These are phyloP conservation scores for Catonia carolina DNA, from an alignment of 2,888 invertebrate species.

Conservation along the genomic window DNA sequence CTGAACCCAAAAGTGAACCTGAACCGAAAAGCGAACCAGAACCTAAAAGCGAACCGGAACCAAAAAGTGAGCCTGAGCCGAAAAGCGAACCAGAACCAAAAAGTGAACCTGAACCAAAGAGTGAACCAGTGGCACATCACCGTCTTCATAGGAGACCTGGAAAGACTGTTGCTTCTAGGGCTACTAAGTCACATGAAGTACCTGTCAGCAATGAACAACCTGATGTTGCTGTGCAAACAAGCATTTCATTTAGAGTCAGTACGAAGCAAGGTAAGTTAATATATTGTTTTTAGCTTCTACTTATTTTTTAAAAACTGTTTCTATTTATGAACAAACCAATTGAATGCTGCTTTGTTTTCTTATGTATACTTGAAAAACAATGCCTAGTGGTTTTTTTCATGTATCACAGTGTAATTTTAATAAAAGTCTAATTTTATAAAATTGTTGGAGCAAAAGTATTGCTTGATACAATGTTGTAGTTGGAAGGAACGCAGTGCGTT, in stretches of 20 bases:
- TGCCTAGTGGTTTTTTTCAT: no score
- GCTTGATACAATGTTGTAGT: no score
- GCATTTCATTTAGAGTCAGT: constrained; percentile 38
- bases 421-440: no score
- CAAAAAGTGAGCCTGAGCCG: constrained; percentile 44
- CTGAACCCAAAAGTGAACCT: constrained; percentile 36
- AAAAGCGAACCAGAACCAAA: constrained; percentile 44
- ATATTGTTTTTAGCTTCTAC: no score
- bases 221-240: constrained; percentile 35
- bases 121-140: constrained; percentile 36
- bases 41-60: constrained; percentile 43
- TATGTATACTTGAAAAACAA: no score
- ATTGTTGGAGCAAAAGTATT: no score
- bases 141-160: constrained; percentile 17
- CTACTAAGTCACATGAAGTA: constrained; percentile 27
- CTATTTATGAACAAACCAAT: no score
- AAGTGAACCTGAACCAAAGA: constrained; percentile 42
- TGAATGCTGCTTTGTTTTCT: no score
- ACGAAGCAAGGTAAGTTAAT: constrained; percentile 30
- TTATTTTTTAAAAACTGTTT: no score
- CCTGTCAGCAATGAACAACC: constrained; percentile 25
- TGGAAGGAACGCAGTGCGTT: no score
- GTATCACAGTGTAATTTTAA: no score
- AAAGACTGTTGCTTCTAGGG: constrained; percentile 28
- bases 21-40: constrained; percentile 42